Evolutionary conservation across 2,888 invertebrate genomes (phyloP).

Genomic region (Lepidocyrtoides sp.): DNA sequence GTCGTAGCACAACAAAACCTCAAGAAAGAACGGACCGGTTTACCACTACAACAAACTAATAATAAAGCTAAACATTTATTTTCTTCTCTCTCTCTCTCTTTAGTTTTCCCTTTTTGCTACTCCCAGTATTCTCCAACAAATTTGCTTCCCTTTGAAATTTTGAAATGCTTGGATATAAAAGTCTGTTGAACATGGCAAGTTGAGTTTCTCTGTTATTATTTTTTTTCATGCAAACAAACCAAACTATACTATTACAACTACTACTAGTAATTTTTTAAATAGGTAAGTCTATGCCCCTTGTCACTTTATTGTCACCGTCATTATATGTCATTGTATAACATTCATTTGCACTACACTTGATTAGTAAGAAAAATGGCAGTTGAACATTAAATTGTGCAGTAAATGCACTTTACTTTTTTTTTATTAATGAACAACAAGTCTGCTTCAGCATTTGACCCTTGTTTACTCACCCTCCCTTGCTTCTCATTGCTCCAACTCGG

Average conservation of each 20-base stretch:
- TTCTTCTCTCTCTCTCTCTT: not conserved
- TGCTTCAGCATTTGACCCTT: slow-evolving; percentile 42
- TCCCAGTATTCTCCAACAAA: slow-evolving; percentile 37
- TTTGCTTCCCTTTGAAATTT: slow-evolving; percentile 64
- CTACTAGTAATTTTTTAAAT: not conserved
- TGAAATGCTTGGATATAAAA: slow-evolving; percentile 2
- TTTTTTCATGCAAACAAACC: not conserved
- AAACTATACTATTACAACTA: not conserved
- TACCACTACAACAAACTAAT: slow-evolving; percentile 8
- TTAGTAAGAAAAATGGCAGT: not conserved
- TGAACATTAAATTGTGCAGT: not conserved
- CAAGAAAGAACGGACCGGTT: slow-evolving; percentile 44
- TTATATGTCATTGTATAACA: slow-evolving; percentile 31
- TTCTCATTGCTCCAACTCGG: not conserved
- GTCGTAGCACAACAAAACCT: not conserved
- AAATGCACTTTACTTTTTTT: not conserved
- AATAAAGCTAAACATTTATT: slow-evolving; percentile 39
- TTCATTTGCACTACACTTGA: slow-evolving; percentile 33
- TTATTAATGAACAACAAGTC: not conserved
- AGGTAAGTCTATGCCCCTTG: slow-evolving; percentile 2
- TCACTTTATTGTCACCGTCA: slow-evolving; percentile 47
- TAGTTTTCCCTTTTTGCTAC: slow-evolving; percentile 1
- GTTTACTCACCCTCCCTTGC: not conserved
- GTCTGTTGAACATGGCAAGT: not conserved
- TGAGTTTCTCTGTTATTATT: slow-evolving; percentile 16